Evolutionary conservation across 2,113 vertebrate genomes (phyloP).

Genomic region (Sisor rabdophorus): DNA sequence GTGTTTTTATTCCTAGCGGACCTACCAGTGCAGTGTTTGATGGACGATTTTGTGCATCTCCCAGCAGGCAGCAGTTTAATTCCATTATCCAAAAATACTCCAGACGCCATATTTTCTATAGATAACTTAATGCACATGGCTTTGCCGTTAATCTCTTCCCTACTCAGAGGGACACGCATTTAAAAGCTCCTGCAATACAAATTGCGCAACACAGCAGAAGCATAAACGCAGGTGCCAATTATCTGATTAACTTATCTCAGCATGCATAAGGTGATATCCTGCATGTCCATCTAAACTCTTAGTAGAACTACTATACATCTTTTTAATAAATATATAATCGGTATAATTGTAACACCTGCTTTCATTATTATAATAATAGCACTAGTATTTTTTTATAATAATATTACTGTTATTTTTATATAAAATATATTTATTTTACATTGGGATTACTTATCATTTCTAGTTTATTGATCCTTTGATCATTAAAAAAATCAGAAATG

Average conservation of each 20-base stretch:
- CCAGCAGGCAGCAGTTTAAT: constrained; percentile 25
- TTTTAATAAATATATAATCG: background rate
- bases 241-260: background rate
- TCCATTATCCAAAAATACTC: constrained; percentile 23
- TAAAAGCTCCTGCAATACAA: constrained; percentile 5
- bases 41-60: background rate
- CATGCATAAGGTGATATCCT: background rate
- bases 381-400: background rate
- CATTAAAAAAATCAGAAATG: background rate
- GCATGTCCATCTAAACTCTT: background rate
- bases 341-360: background rate
- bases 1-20: constrained; percentile 12
- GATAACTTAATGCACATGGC: constrained; percentile 15
- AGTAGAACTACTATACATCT: background rate
- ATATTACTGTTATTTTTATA: no score
- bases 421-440: background rate
- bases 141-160: background rate
- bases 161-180: background rate
- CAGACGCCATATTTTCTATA: constrained; percentile 9
- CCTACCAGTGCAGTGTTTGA: constrained; percentile 3
- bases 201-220: background rate
- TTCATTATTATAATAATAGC: background rate
- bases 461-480: background rate
- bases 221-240: background rate
- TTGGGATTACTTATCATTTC: background rate